A percentile compares a stretch with the other conserved stretches of the same genome.
Evolutionary conservation across 2,888 invertebrate genomes (phyloP).

Genomic region (Agonopterix arenella): DNA sequence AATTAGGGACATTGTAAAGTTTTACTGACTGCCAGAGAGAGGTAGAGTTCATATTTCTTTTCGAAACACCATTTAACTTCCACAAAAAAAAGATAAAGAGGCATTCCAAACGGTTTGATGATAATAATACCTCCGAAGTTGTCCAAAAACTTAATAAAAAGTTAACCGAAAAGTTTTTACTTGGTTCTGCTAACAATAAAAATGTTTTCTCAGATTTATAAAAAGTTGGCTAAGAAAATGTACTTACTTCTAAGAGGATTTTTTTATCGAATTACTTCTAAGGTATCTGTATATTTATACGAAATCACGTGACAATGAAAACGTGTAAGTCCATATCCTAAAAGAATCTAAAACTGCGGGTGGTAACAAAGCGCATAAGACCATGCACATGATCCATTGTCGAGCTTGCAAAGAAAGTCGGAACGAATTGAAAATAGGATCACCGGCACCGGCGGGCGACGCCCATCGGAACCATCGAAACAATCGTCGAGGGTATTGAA

Average conservation of each 20-base stretch:
- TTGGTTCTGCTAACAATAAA: too few relatives aligned
- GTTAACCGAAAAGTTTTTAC: too few relatives aligned
- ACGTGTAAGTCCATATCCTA: not conserved
- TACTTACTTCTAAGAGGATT: too few relatives aligned
- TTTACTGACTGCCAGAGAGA: constrained; percentile 50
- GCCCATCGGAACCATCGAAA: constrained; percentile 61
- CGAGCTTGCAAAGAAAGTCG: constrained; percentile 55
- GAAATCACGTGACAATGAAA: too few relatives aligned
- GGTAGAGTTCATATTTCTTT: constrained; percentile 43
- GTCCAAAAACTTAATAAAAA: too few relatives aligned
- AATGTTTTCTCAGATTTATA: too few relatives aligned
- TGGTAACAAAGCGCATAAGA: constrained; percentile 3
- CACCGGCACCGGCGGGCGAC: constrained; percentile 52
- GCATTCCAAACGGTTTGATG: too few relatives aligned
- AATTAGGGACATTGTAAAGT: constrained; percentile 64
- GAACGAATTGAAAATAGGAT: constrained; percentile 71
- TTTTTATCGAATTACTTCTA: too few relatives aligned
- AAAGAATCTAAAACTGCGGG: constrained; percentile 5
- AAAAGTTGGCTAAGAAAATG: too few relatives aligned
- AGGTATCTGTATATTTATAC: too few relatives aligned
- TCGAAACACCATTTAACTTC: constrained; percentile 13
- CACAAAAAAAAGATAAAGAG: constrained; percentile 8
- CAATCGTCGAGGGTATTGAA: constrained; percentile 53
- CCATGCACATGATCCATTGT: constrained; percentile 39
- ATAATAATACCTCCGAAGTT: too few relatives aligned